Conservation (phyloP, 2,888 invertebrate genomes). For the Zeuzera pyrina region DNA sequence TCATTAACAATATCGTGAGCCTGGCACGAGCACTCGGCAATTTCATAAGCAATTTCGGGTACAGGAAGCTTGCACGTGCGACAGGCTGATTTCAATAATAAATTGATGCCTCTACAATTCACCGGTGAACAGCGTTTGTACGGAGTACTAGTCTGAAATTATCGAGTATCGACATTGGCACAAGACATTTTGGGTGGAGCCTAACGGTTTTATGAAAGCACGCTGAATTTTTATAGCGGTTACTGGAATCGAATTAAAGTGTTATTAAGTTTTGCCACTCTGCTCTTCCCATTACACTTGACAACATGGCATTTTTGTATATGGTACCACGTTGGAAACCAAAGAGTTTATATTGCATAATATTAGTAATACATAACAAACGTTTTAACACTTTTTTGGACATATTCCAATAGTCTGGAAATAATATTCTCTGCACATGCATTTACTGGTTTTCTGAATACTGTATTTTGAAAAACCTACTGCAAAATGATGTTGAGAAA, state of each 20-base stretch:
- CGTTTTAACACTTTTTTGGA: too few relatives aligned
- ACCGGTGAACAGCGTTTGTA: conserved; percentile 44
- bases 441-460: too few relatives aligned
- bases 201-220: conserved; percentile 50
- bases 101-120: conserved; percentile 58
- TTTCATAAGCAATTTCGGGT: conserved; percentile 62
- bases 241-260: conserved; percentile 44
- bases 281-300: conserved; percentile 22
- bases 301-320: conserved; percentile 17
- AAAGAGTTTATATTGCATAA: too few relatives aligned
- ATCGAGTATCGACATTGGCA: conserved; percentile 63
- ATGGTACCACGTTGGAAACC: too few relatives aligned
- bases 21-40: conserved; percentile 61
- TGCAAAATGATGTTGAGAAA: too few relatives aligned
- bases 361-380: too few relatives aligned
- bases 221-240: conserved; percentile 52
- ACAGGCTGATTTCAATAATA: conserved; percentile 66
- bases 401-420: too few relatives aligned
- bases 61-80: conserved; percentile 56
- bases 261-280: conserved; percentile 44
- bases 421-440: too few relatives aligned
- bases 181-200: conserved; percentile 48
- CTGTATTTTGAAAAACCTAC: too few relatives aligned
- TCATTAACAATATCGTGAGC: conserved; percentile 49
- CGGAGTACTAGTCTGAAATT: conserved; percentile 51